These are phyloP conservation scores for Syrista parreyssii DNA, from an alignment of 2,888 invertebrate species.

Conservation along the genomic window DNA sequence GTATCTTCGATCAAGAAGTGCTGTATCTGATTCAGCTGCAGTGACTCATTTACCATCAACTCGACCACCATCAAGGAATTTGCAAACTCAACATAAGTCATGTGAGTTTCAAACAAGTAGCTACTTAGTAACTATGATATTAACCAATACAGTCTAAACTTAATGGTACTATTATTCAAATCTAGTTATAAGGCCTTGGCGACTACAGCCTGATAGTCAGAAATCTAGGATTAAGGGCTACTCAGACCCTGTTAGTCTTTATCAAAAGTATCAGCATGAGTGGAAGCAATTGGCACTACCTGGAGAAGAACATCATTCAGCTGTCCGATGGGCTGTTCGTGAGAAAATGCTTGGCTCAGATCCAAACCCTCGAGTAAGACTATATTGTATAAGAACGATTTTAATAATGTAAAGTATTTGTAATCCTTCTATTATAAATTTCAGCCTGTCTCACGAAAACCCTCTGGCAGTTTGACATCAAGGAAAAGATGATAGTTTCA, in stretches of 20 bases:
- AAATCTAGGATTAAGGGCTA: slow-evolving; percentile 56
- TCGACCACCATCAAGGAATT: slow-evolving; percentile 33
- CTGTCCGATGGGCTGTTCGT: slow-evolving; percentile 77
- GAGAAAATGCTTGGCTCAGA: slow-evolving; percentile 74
- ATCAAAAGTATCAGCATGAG: slow-evolving; percentile 79
- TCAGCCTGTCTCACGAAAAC: slow-evolving; percentile 49
- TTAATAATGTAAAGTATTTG: not conserved
- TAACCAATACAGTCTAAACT: not conserved
- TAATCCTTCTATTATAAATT: slow-evolving; percentile 7
- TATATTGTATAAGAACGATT: slow-evolving; percentile 16
- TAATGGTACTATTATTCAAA: not conserved
- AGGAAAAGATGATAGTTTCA: slow-evolving; percentile 41
- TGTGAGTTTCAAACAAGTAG: slow-evolving; percentile 37
- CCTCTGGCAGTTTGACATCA: slow-evolving; percentile 38
- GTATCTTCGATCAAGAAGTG: slow-evolving; percentile 29
- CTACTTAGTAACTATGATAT: not conserved
- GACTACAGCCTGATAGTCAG: slow-evolving; percentile 61
- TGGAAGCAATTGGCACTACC: slow-evolving; percentile 83
- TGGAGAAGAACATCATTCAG: slow-evolving; percentile 76
- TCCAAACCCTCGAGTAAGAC: slow-evolving; percentile 56
- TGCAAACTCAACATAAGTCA: slow-evolving; percentile 41
- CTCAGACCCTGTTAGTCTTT: slow-evolving; percentile 80
- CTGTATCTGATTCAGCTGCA: slow-evolving; percentile 34
- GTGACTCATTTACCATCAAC: slow-evolving; percentile 24
- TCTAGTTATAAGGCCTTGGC: slow-evolving; percentile 73